Conservation (phyloP, 1,140 invertebrate genomes). For the Dinothrombium tinctorium region DNA sequence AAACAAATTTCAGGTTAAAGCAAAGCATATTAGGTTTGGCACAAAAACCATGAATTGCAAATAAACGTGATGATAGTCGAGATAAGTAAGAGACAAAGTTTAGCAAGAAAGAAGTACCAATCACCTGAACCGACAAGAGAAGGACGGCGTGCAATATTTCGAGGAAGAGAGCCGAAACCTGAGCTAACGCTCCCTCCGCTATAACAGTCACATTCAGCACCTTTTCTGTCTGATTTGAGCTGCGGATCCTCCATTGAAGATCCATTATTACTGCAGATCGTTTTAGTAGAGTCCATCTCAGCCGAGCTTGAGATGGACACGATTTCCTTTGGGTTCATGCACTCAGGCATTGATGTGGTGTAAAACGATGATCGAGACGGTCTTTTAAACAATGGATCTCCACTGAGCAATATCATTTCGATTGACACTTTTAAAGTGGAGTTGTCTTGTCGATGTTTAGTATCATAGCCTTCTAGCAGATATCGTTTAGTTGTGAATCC, state of each 20-base stretch:
- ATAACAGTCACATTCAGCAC: conserved; percentile 18
- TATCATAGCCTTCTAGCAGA: conserved; percentile 78
- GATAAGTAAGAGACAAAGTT: too few relatives aligned
- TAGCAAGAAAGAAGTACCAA: too few relatives aligned
- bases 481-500: conserved; percentile 56
- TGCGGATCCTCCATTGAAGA: neutral
- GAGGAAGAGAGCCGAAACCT: conserved; percentile 54
- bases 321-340: neutral
- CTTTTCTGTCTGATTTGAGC: conserved; percentile 12
- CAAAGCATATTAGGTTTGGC: too few relatives aligned
- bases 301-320: neutral
- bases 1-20: too few relatives aligned
- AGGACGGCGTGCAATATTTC: too few relatives aligned
- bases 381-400: conserved; percentile 87
- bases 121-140: too few relatives aligned
- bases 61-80: too few relatives aligned
- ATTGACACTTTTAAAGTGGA: conserved; percentile 74
- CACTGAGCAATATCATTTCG: conserved; percentile 73
- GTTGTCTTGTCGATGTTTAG: conserved; percentile 65
- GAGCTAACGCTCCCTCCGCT: conserved; percentile 44
- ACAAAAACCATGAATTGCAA: too few relatives aligned
- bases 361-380: neutral
- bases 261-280: neutral
- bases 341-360: neutral
- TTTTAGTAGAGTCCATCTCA: neutral